A percentile compares a stretch with the other conserved stretches of the same genome.
Evolutionary conservation across 2,113 vertebrate genomes (phyloP).

Genomic region (Peromyscus polionotus): DNA sequence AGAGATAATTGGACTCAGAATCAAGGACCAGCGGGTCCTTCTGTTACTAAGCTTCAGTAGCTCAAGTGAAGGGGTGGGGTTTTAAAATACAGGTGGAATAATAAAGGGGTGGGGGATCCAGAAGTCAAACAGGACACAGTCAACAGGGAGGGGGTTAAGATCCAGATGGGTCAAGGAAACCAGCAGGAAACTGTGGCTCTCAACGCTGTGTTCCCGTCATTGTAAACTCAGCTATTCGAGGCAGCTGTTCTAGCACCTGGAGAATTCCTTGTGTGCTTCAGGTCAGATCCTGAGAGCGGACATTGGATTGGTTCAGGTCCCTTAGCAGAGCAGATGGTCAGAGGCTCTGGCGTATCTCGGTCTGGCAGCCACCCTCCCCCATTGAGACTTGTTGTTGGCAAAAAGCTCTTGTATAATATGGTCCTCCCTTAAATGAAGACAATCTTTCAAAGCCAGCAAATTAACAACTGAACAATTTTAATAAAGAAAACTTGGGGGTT

Average conservation of each 20-base stretch:
- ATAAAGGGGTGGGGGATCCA: background rate
- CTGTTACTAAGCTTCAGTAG: background rate
- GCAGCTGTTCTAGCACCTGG: background rate
- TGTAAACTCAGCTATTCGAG: background rate
- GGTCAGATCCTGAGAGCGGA: conserved; percentile 22
- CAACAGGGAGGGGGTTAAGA: background rate
- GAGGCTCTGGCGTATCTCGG: background rate
- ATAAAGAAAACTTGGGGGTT: background rate
- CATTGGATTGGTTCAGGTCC: conserved; percentile 31
- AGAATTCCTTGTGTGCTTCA: conserved; percentile 12
- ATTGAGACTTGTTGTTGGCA: conserved; percentile 50
- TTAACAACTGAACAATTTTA: background rate
- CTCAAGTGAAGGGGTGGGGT: background rate
- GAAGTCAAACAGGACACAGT: background rate
- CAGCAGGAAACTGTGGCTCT: background rate
- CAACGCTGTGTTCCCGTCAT: background rate
- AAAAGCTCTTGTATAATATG: background rate
- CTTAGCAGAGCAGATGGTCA: background rate
- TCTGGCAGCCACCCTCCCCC: background rate
- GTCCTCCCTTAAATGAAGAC: background rate
- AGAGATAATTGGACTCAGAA: background rate
- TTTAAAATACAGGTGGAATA: background rate
- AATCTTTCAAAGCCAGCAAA: conserved; percentile 31
- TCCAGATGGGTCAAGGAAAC: background rate
- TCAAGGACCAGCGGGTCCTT: background rate